Evolutionary conservation across 2,888 invertebrate species (phyloP).

Genomic region (Xestia rhomboidea): DNA sequence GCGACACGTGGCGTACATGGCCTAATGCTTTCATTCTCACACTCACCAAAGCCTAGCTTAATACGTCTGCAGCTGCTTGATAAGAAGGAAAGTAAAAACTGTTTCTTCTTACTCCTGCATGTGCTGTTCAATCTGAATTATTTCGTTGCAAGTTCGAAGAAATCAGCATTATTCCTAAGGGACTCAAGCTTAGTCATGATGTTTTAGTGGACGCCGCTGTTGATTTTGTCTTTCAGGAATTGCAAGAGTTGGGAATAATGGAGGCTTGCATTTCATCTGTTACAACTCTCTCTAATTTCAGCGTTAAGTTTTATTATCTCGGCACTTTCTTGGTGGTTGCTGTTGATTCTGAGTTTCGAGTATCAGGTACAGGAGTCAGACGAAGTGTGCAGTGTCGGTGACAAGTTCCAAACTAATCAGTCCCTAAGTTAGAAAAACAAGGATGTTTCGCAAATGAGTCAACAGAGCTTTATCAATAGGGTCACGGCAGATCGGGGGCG

Average conservation of each 20-base stretch:
- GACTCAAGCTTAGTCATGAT: not conserved
- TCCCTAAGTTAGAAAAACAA: slow-evolving; percentile 14
- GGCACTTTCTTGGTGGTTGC: not conserved
- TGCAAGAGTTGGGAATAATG: not conserved
- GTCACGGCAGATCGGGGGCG: slow-evolving; percentile 66
- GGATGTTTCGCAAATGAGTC: slow-evolving; percentile 73
- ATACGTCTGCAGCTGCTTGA: not conserved
- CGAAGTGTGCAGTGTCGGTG: not conserved
- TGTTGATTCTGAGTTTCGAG: not conserved
- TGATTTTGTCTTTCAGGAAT: not conserved
- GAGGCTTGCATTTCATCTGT: not conserved
- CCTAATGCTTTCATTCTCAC: not conserved
- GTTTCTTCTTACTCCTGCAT: not conserved
- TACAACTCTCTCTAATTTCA: not conserved
- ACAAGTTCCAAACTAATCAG: not conserved
- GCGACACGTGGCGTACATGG: too few species aligned
- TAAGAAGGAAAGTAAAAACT: not conserved
- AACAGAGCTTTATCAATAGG: slow-evolving; percentile 61
- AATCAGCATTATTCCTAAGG: not conserved
- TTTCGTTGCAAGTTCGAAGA: not conserved
- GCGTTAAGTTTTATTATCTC: not conserved
- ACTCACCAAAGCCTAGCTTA: not conserved
- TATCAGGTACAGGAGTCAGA: not conserved
- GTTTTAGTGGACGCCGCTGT: not conserved
- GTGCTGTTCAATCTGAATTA: not conserved